Evolutionary conservation across 1,140 invertebrate genomes (phyloP).

Genomic region (Sminthurinus signatus): DNA sequence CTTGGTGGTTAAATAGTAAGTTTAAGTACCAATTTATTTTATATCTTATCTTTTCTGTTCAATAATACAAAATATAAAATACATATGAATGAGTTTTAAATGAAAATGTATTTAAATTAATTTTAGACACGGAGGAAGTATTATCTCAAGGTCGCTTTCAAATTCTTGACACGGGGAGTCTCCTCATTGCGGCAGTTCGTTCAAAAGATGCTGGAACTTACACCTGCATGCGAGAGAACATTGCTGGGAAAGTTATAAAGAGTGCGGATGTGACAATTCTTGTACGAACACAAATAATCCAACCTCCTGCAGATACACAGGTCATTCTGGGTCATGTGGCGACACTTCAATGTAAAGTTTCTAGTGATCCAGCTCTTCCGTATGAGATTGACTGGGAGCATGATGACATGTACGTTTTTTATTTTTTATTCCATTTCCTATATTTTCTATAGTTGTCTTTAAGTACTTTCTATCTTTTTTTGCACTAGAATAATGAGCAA

Average conservation of each 20-base stretch:
- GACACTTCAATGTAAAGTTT: slow-evolving; percentile 84
- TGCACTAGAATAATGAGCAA: no score
- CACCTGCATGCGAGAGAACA: slow-evolving; percentile 78
- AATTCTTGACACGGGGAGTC: slow-evolving; percentile 73
- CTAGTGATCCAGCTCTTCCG: slow-evolving; percentile 83
- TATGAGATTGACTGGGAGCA: slow-evolving; percentile 87
- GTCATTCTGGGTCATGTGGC: slow-evolving; percentile 85
- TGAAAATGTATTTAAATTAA: no score
- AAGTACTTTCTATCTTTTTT: not conserved
- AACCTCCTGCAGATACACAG: slow-evolving; percentile 80
- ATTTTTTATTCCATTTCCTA: no score
- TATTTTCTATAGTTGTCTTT: no score
- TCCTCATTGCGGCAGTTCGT: slow-evolving; percentile 77
- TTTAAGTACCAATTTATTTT: no score
- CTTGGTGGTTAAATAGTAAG: slow-evolving; percentile 84
- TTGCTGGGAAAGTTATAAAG: slow-evolving; percentile 68
- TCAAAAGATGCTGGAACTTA: slow-evolving; percentile 78
- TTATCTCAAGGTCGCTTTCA: slow-evolving; percentile 63
- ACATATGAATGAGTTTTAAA: no score
- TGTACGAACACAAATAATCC: slow-evolving; percentile 86
- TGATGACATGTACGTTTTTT: slow-evolving; percentile 69
- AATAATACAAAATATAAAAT: no score
- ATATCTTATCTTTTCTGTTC: no score
- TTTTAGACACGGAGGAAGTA: slow-evolving; percentile 42
- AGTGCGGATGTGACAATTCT: slow-evolving; percentile 43